Base-by-base conservation (phyloP, 1,140 invertebrate genomes). In the Zaprionus nigranus region DNA sequence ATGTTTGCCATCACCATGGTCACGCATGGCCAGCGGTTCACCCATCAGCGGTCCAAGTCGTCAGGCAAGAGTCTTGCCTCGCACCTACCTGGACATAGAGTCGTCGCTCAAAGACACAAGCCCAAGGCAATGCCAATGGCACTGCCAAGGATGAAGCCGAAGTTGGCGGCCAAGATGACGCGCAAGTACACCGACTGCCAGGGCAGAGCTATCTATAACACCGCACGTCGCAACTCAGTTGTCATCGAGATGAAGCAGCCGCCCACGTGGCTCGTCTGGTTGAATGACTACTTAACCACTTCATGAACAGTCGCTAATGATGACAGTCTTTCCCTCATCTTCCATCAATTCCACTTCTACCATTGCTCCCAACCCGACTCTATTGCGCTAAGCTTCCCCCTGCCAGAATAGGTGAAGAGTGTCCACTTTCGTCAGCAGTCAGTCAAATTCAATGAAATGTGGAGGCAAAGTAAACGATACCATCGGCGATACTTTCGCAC, bases 191-290 rank as follows among this genome's bases (percentile, higher is more conserved):
- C 49, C 7, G 91, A 92, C 36, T 66, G 70, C 26, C 78, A 92
- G 51, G 84, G 76, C n/a, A 75, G 82, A 6, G 69, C 83, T 51
- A 92, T 92, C 20, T 92, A 78, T 43, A 28, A 78, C 4, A 71
- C 49, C 12, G 80, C 76, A 0, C 79, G 77, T 11, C 78, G 88
- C 4, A 83, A 79, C 40, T 77, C 84, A 17, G 78, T 91, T 4
- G 82, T 91, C 46, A 81, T 71, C 4, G 91, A 92, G 58, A 91
- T 92, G 87, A 92, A 91, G 49, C 78, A 90, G 34, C 91, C 91
- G 11, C 91, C 91, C 7, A 65, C 82, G 0, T 64, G 82, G 53
- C 2, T 87, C 13, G 7, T 90, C 22, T 91, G 80, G 77, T 3
- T 90, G 24, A 60, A 64, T 7, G 70, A 81, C 1, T 2, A 28